Base-by-base conservation (phyloP, 2,797 vertebrate species). In the Microchirus variegatus region DNA sequence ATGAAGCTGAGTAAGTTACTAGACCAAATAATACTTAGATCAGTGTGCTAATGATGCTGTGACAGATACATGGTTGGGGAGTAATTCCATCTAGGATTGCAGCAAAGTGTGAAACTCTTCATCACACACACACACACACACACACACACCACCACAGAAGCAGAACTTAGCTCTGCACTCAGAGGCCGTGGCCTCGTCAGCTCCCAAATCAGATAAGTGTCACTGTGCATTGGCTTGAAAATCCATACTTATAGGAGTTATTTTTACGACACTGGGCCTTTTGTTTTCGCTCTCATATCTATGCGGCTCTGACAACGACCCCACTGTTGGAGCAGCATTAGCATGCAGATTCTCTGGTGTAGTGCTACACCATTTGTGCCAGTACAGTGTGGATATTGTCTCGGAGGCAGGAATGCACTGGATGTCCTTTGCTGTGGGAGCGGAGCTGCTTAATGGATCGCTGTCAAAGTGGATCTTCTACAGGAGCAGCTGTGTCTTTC, bases 271-370 rank as follows among this genome's bases (percentile, higher is more conserved):
- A 95, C 75, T 82, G 88, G 77, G 62, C 77, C 86, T 90, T 93
- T 95, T 97, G 94, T 94, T 83, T 79, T 73, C 75, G n/a, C 84
- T 92, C 90, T 90, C 92, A 94, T 90, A 92, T 90, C 94, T 88
- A 93, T 95, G 94, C 94, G 92, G 78, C 83, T 36, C 55, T 79
- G 76, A 97, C 96, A 98, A 96, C 86, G 89, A 86, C 70, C 80
- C 80, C 81, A 87, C 93, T 98, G 96, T 98, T 52, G 62, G 70
- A 53, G 85, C 91, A 87, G 81, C 90, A 93, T 95, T 93, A 94
- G 95, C 90, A 95, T 96, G 92, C 95, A 95, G 93, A 95, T 93
- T 92, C 88, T 89, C 91, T 89, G 89, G 87, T 94, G 94, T 93
- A 94, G 91, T 87, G 91, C 94, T 92, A 92, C 93, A 92, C 92